phyloP scores from a whole-genome alignment of 2,797 vertebrate species.

The Esox masquinongy region DNA sequence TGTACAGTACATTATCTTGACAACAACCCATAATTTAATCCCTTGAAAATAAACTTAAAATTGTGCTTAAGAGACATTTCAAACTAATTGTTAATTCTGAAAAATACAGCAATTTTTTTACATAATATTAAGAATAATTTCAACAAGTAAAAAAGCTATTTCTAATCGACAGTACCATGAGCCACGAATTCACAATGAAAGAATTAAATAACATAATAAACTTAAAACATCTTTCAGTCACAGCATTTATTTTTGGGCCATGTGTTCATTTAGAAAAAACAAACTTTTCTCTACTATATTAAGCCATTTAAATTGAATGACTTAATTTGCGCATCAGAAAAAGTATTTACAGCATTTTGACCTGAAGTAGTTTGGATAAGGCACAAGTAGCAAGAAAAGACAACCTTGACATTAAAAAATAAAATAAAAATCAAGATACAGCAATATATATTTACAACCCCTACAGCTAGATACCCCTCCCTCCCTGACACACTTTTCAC shows the following conservation, averaged over 20 bases:
- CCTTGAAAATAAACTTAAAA: conserved; percentile 76
- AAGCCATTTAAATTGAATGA: conserved; percentile 62
- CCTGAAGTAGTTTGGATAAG: conserved; percentile 96
- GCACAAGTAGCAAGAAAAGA: conserved; percentile 88
- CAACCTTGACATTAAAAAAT: conserved; percentile 59
- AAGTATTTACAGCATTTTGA: conserved; percentile 90
- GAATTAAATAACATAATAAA: conserved; percentile 81
- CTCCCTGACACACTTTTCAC: conserved; percentile 80
- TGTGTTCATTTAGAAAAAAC: conserved; percentile 68
- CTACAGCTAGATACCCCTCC: conserved; percentile 75
- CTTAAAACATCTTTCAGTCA: conserved; percentile 83
- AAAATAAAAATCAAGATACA: conserved; percentile 70
- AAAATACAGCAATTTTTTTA: conserved; percentile 82
- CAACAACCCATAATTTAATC: conserved; percentile 82
- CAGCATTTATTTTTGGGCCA: conserved; percentile 83
- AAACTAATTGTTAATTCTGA: conserved; percentile 61
- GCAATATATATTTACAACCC: conserved; percentile 75
- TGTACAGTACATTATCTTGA: conserved; percentile 77
- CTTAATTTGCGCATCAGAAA: conserved; percentile 75
- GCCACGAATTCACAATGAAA: conserved; percentile 79
- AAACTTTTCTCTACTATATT: conserved; percentile 58
- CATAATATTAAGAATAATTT: conserved; percentile 73
- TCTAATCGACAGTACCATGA: conserved; percentile 80
- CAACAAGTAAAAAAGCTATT: conserved; percentile 70
- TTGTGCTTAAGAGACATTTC: conserved; percentile 80